A percentile compares a stretch with the other conserved stretches of the same genome.
Evolutionary conservation across 2,888 invertebrate genomes (phyloP).

Genomic region (Archips crataeganus): DNA sequence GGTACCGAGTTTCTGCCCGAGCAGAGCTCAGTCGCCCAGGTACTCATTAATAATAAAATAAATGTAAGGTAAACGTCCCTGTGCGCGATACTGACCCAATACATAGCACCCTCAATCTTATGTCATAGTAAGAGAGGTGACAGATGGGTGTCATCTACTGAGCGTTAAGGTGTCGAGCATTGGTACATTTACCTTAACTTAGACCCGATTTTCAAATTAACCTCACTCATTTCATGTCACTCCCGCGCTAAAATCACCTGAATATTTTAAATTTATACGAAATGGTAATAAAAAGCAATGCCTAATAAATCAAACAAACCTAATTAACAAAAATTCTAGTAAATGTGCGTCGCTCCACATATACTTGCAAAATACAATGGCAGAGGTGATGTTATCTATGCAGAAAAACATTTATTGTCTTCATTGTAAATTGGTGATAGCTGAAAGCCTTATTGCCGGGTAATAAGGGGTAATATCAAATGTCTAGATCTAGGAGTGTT

Average conservation of each 20-base stretch:
- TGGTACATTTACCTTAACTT: too few species aligned
- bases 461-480: background rate
- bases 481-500: background rate
- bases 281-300: background rate
- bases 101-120: too few species aligned
- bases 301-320: constrained; percentile 31
- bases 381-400: constrained; percentile 25
- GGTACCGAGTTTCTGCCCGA: too few species aligned
- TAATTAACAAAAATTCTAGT: constrained; percentile 28
- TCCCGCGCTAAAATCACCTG: background rate
- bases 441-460: background rate
- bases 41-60: too few species aligned
- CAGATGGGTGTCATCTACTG: too few species aligned
- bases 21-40: too few species aligned
- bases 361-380: constrained; percentile 34
- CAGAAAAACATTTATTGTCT: constrained; percentile 28
- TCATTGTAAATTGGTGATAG: background rate
- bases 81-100: too few species aligned
- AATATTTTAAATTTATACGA: too few species aligned
- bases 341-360: constrained; percentile 34
- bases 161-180: too few species aligned
- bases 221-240: background rate
- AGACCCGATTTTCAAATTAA: too few species aligned
- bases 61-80: too few species aligned
- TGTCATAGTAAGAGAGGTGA: too few species aligned